These are phyloP conservation scores for Amphiduros pacificus DNA, from an alignment of 2,888 invertebrate species.

Conservation along the genomic window DNA sequence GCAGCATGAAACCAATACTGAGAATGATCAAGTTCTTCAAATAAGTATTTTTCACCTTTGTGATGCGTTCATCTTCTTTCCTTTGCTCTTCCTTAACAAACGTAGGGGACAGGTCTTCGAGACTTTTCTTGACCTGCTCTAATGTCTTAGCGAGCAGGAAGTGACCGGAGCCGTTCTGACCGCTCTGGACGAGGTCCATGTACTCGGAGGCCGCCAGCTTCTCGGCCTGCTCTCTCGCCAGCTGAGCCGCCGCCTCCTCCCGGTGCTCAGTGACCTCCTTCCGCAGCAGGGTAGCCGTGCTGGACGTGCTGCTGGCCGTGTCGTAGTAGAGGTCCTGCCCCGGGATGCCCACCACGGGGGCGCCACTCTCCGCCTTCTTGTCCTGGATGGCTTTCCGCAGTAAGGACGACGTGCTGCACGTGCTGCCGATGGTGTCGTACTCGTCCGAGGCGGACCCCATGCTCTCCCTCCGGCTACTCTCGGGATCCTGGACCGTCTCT, in stretches of 20 bases:
- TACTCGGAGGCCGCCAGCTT: neutral
- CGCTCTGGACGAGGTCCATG: conserved; percentile 4
- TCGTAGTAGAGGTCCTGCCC: neutral
- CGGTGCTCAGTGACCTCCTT: neutral
- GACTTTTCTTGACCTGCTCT: conserved; percentile 24
- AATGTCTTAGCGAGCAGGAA: conserved; percentile 23
- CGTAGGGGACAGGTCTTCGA: conserved; percentile 20
- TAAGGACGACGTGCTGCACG: neutral
- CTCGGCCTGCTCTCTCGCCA: neutral
- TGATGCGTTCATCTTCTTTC: conserved; percentile 3
- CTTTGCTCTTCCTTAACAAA: neutral
- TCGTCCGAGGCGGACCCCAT: no score
- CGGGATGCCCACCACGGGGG: no score
- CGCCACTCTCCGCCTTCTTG: no score
- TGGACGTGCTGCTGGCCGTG: neutral
- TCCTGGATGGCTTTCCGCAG: neutral
- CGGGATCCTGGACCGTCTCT: no score
- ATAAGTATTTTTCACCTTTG: conserved; percentile 32
- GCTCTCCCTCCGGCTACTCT: no score
- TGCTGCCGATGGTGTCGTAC: neutral
- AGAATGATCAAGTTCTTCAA: conserved; percentile 45
- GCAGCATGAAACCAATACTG: conserved; percentile 40
- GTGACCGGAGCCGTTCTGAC: conserved; percentile 4
- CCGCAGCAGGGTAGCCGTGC: neutral
- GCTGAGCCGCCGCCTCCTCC: no score